These are phyloP conservation scores for Philantomba maxwellii DNA, from an alignment of 2,113 vertebrate species.

Conservation along the genomic window DNA sequence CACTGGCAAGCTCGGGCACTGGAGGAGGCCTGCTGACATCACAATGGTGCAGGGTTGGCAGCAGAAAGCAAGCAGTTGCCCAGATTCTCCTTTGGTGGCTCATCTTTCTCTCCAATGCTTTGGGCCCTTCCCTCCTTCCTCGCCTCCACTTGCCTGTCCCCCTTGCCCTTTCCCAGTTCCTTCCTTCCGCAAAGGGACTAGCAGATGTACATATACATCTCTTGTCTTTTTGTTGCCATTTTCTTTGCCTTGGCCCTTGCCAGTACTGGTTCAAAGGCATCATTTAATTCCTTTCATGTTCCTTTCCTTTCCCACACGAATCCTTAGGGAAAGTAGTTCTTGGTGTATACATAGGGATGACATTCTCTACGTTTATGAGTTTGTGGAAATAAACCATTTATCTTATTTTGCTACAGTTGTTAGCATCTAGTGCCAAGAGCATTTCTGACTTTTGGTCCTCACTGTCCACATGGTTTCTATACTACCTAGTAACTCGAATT, in stretches of 20 bases:
- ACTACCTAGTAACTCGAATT: background rate
- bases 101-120: background rate
- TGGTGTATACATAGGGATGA: background rate
- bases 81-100: background rate
- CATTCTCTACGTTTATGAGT: background rate
- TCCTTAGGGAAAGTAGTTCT: background rate
- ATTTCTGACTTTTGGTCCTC: background rate
- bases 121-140: background rate
- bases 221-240: background rate
- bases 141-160: background rate
- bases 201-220: background rate
- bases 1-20: background rate
- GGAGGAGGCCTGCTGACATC: too few species aligned
- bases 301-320: background rate
- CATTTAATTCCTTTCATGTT: background rate
- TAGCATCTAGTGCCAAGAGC: background rate
- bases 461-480: background rate
- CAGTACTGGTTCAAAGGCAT: background rate
- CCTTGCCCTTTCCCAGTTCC: background rate
- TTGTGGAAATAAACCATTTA: background rate
- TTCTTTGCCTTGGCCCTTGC: background rate
- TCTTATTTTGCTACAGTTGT: background rate
- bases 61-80: background rate
- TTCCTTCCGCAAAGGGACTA: background rate
- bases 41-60: accelerated